Evolutionary conservation across 2,113 vertebrate species (phyloP), one percentile per base, ranked within the genome.

Genomic region (Cinclus cinclus): DNA sequence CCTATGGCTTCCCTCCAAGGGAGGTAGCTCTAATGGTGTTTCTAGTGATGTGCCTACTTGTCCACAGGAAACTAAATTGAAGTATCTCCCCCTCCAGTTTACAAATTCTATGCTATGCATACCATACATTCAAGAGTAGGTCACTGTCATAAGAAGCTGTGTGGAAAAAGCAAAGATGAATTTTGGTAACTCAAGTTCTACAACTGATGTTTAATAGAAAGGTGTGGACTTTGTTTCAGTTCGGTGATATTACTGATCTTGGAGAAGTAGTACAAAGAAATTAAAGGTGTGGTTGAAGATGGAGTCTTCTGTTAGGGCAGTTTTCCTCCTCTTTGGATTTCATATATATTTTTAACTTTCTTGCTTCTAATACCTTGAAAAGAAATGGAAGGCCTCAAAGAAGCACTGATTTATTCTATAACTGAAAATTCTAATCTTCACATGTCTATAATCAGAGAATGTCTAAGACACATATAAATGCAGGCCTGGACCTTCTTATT

Each of bases 1-100:
- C 63, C 44, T 63, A 21, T 90, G 82, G 80, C 76, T 83, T 93
- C 50, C 89, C 69, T 96, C 89, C 81, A 93, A 88, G 75, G 70
- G 78, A 79, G 67, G 58, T 56, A 82, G 82, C 90, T 95, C 83
- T 94, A 74, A 90, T 93, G 60, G 35, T 81, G 77, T 82, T 95
- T 58, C 62, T 63, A 81, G 76, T 58, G 79, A 75, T 71, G 60
- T 44, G 13, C 49, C 35, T 88, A 37, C 76, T 92, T 89, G 83
- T 86, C 80, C 80, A 58, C n/a, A 50, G 62, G 69, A 87, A 90
- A 64, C 35, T 41, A 35, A 76, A 77, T 4, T 7, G 39, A 85
- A 88, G 65, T 39, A 35, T 33, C 23, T 83, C 35, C 49, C 22
- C 7, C 20, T 19, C 2, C 33, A n/a, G 39, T 75, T 95, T 67